Conservation (phyloP, 1,140 invertebrate species). For the Psix sp. region DNA sequence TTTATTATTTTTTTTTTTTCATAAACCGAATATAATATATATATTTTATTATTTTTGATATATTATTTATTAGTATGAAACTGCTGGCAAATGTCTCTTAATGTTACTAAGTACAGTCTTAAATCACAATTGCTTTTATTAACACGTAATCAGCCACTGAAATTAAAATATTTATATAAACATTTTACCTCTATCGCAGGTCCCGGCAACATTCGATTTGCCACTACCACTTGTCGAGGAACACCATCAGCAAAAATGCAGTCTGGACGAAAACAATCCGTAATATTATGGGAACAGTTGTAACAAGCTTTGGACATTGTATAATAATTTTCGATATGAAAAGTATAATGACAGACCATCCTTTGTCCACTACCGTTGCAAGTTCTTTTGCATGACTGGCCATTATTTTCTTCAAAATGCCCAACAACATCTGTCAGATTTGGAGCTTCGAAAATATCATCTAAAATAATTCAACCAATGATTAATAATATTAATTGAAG, state of each 20-base stretch:
- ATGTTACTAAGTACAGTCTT: no score
- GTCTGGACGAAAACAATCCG: constrained; percentile 86
- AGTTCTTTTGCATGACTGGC: constrained; percentile 76
- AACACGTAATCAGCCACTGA: no score
- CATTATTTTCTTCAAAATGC: constrained; percentile 1
- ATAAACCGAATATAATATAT: no score
- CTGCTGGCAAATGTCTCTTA: no score
- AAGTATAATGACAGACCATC: constrained; percentile 84
- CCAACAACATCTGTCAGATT: neutral
- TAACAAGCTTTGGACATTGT: constrained; percentile 92
- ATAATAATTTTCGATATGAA: constrained; percentile 86
- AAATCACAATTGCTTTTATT: no score
- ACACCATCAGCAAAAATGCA: constrained; percentile 90
- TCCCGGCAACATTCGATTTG: constrained; percentile 92
- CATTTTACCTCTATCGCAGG: constrained; percentile 85
- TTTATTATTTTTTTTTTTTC: no score
- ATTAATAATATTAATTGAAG: neutral
- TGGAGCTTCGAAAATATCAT: constrained; percentile 29
- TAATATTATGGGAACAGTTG: constrained; percentile 85
- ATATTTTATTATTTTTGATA: no score
- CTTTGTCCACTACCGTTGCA: constrained; percentile 78
- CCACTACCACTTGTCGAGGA: constrained; percentile 83
- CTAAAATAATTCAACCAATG: constrained; percentile 26
- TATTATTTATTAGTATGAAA: no score
- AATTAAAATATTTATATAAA: constrained; percentile 4